Percentiles rank a stretch among this genome's conserved stretches.
These are phyloP conservation scores for Platalea minor DNA, from an alignment of 2,797 vertebrate species.

Conservation along the genomic window DNA sequence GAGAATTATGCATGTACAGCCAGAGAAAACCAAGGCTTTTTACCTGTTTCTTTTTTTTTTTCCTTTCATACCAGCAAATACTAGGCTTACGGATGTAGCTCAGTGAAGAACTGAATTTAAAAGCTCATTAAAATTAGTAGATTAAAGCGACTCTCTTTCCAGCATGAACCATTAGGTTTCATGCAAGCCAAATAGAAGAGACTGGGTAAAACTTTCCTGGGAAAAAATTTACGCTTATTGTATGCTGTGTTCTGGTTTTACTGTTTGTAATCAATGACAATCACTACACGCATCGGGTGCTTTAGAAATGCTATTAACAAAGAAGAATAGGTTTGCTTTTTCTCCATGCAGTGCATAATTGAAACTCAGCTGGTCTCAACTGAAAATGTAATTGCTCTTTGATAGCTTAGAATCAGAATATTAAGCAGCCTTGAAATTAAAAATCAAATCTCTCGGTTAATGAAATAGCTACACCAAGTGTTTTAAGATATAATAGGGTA, in stretches of 20 bases:
- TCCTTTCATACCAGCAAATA: background rate
- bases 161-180: background rate
- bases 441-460: background rate
- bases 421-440: background rate
- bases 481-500: background rate
- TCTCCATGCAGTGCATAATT: background rate
- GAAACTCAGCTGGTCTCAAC: background rate
- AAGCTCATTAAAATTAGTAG: background rate
- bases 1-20: background rate
- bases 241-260: background rate
- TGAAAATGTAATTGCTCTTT: background rate
- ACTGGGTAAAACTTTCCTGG: background rate
- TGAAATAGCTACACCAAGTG: background rate
- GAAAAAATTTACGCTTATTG: background rate
- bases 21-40: background rate
- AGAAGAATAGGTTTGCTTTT: background rate
- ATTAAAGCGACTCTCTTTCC: background rate
- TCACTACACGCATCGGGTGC: background rate
- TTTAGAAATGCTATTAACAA: background rate
- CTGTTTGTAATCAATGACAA: background rate
- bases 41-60: background rate
- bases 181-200: background rate
- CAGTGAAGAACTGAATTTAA: background rate
- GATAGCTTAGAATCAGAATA: background rate
- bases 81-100: background rate